Evolutionary conservation across 2,113 vertebrate genomes (phyloP).

Genomic region (Lipophrys pholis): DNA sequence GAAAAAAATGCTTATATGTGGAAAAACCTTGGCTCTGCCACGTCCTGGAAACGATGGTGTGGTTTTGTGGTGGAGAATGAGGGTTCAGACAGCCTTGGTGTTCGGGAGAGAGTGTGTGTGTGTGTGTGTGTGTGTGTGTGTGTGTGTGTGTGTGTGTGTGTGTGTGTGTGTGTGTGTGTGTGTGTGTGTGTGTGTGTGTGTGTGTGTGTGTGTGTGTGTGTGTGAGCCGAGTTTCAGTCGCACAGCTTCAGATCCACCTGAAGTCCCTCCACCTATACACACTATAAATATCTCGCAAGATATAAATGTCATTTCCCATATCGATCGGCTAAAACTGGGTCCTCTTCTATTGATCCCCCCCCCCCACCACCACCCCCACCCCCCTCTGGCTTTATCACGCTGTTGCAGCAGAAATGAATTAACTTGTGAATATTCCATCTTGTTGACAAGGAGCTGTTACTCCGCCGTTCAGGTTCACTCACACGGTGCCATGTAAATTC

Average conservation of each 20-base stretch:
- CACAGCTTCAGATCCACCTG: conserved; percentile 38
- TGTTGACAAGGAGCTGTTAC: conserved; percentile 71
- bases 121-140: conserved; percentile 13
- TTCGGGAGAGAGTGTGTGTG: conserved; percentile 46
- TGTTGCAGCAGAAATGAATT: conserved; percentile 69
- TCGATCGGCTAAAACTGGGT: conserved; percentile 67
- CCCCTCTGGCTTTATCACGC: conserved; percentile 66
- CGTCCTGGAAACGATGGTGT: conserved; percentile 73
- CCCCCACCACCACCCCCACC: not conserved
- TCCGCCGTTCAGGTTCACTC: conserved; percentile 62
- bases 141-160: conserved; percentile 15
- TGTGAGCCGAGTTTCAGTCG: conserved; percentile 32
- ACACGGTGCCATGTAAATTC: conserved; percentile 49
- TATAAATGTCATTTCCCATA: conserved; percentile 74
- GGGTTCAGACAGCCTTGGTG: conserved; percentile 65
- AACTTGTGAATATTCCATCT: conserved; percentile 78
- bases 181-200: too few relatives aligned
- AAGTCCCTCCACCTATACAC: conserved; percentile 17
- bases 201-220: not conserved
- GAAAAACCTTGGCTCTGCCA: conserved; percentile 74
- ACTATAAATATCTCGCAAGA: conserved; percentile 65
- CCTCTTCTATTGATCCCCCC: conserved; percentile 59
- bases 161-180: conserved; percentile 38
- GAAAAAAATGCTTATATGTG: conserved; percentile 80
- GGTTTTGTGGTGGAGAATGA: conserved; percentile 68